Conservation (phyloP, 2,113 vertebrate species). For the Heloderma charlesbogerti region DNA sequence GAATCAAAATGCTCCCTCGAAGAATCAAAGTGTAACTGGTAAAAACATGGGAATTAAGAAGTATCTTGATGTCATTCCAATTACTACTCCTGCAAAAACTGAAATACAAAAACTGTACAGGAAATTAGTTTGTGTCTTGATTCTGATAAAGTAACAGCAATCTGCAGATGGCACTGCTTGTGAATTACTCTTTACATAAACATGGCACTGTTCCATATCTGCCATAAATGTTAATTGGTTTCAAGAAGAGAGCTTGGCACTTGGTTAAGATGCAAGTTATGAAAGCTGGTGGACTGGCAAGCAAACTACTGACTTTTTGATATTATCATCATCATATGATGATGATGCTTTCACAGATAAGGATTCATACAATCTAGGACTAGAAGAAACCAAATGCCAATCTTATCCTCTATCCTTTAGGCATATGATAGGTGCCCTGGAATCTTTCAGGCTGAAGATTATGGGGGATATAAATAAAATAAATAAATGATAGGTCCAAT, state of each 20-base stretch:
- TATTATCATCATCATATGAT: background rate
- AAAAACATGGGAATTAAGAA: background rate
- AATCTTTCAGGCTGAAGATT: background rate
- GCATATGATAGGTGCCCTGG: background rate
- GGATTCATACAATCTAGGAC: background rate
- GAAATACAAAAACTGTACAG: slow-evolving; percentile 32
- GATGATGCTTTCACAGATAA: background rate
- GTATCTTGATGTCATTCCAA: slow-evolving; percentile 30
- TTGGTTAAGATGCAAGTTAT: slow-evolving; percentile 57
- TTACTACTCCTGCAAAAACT: slow-evolving; percentile 1
- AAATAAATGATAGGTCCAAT: background rate
- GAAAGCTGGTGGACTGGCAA: slow-evolving; percentile 48
- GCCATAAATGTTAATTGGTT: slow-evolving; percentile 72
- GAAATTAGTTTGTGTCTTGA: slow-evolving; percentile 46
- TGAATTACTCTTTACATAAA: slow-evolving; percentile 65
- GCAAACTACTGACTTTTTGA: slow-evolving; percentile 17
- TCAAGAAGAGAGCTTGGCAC: slow-evolving; percentile 57
- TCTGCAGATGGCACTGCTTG: slow-evolving; percentile 68
- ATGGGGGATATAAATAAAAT: no score
- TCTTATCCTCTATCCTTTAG: background rate
- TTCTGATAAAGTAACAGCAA: slow-evolving; percentile 43
- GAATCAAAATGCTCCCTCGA: background rate
- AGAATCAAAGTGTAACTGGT: slow-evolving; percentile 19
- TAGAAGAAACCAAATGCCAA: background rate
- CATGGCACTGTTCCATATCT: slow-evolving; percentile 61